phyloP scores from a whole-genome alignment of 2,797 vertebrate species.

The Neosilurus mollespiculum region DNA sequence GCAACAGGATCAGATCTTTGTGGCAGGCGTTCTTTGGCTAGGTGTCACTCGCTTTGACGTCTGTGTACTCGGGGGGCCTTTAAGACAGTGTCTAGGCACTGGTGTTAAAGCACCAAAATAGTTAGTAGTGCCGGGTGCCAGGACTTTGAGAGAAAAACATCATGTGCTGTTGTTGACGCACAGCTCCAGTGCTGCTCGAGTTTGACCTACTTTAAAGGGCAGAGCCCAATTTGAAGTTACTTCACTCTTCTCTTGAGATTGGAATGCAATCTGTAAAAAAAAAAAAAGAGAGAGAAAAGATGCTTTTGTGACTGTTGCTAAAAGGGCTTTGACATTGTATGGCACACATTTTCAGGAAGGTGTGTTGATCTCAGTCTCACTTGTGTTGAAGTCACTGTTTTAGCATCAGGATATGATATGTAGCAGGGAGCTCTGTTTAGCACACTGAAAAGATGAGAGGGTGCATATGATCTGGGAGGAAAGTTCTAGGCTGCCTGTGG shows the following conservation, averaged over 20 bases:
- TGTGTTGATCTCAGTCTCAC: slow-evolving; percentile 47
- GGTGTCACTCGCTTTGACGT: slow-evolving; percentile 38
- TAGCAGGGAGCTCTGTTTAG: slow-evolving; percentile 44
- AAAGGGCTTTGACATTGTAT: slow-evolving; percentile 44
- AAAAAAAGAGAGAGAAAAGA: background rate
- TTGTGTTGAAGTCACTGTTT: slow-evolving; percentile 27
- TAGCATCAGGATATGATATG: slow-evolving; percentile 41
- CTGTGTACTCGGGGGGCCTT: slow-evolving; percentile 28
- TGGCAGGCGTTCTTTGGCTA: slow-evolving; percentile 31
- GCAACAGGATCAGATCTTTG: background rate
- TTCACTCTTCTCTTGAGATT: slow-evolving; percentile 49
- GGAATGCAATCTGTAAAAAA: slow-evolving; percentile 21
- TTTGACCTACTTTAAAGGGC: slow-evolving; percentile 68
- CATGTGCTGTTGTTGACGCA: slow-evolving; percentile 62
- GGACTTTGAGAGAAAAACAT: slow-evolving; percentile 59
- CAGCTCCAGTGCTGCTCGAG: slow-evolving; percentile 53
- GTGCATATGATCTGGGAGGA: slow-evolving; percentile 26
- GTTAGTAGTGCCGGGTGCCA: slow-evolving; percentile 49
- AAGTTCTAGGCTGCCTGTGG: slow-evolving; percentile 30
- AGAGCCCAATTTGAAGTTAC: slow-evolving; percentile 54
- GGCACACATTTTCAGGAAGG: slow-evolving; percentile 37
- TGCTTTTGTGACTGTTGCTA: slow-evolving; percentile 46
- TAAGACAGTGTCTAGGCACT: slow-evolving; percentile 40
- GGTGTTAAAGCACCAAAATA: slow-evolving; percentile 44
- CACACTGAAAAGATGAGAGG: slow-evolving; percentile 28